Percentiles rank a stretch among this genome's conserved stretches.
phyloP scores from a whole-genome alignment of 2,888 invertebrate species.

The Idaea dimidiata region DNA sequence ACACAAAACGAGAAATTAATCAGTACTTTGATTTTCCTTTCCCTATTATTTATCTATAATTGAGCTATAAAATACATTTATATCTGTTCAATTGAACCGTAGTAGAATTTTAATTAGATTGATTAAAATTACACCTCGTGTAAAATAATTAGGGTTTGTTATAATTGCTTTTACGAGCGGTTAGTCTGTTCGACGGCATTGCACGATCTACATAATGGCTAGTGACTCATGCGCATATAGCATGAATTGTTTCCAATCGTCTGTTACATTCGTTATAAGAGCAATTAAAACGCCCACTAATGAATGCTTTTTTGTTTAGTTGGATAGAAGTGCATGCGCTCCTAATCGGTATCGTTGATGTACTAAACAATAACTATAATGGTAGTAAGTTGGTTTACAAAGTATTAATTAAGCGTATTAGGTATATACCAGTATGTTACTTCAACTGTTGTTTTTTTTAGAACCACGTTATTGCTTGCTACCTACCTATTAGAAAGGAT shows the following conservation, averaged over 20 bases:
- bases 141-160: slow-evolving; percentile 13
- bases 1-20: no score
- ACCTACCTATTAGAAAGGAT: no score
- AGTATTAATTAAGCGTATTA: background rate
- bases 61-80: background rate
- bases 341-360: slow-evolving; percentile 3
- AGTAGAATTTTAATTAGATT: slow-evolving; percentile 10
- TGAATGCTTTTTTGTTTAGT: background rate
- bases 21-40: background rate
- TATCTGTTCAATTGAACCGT: slow-evolving; percentile 7
- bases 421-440: no score
- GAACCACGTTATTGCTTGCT: no score
- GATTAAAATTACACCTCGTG: slow-evolving; percentile 8
- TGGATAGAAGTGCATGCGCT: background rate
- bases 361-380: background rate
- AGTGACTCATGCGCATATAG: slow-evolving; percentile 3
- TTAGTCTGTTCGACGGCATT: slow-evolving; percentile 1
- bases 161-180: slow-evolving; percentile 4
- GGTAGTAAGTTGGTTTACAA: background rate
- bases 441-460: no score
- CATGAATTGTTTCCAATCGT: background rate
- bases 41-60: background rate
- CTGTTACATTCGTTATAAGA: background rate
- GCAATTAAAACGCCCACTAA: background rate
- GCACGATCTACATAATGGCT: slow-evolving; percentile 1